These are phyloP conservation scores for Epinotia bilunana DNA, from an alignment of 2,888 invertebrate genomes.

Conservation along the genomic window DNA sequence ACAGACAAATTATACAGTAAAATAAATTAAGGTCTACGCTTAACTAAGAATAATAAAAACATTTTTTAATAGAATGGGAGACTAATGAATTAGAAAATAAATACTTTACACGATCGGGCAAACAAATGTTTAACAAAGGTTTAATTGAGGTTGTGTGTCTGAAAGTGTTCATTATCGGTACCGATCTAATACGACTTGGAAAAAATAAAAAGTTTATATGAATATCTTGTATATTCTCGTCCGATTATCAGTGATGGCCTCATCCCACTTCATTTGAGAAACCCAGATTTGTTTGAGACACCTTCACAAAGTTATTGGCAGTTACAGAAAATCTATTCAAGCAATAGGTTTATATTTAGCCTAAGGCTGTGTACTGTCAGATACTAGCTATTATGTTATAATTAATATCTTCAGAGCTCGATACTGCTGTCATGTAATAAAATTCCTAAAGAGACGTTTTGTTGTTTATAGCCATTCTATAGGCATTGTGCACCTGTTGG, in stretches of 20 bases:
- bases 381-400: constrained; percentile 31
- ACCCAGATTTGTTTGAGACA: constrained; percentile 16
- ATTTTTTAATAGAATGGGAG: too few relatives aligned
- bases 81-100: too few relatives aligned
- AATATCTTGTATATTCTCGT: too few relatives aligned
- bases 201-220: too few relatives aligned
- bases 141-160: too few relatives aligned
- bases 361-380: constrained; percentile 25
- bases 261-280: constrained; percentile 9
- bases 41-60: too few relatives aligned
- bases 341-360: constrained; percentile 20
- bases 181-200: too few relatives aligned
- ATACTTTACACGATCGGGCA: too few relatives aligned
- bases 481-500: background rate
- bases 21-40: too few relatives aligned
- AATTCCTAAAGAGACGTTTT: constrained; percentile 21
- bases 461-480: constrained; percentile 33
- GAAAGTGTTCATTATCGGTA: too few relatives aligned
- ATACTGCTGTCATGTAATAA: constrained; percentile 32
- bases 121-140: too few relatives aligned
- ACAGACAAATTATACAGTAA: too few relatives aligned
- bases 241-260: background rate
- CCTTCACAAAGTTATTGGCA: constrained; percentile 11
- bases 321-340: constrained; percentile 31
- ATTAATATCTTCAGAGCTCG: constrained; percentile 36